A percentile compares a stretch with the other conserved stretches of the same genome.
Conservation (phyloP, 1,140 invertebrate species). For the Leptonema lineaticorne region DNA sequence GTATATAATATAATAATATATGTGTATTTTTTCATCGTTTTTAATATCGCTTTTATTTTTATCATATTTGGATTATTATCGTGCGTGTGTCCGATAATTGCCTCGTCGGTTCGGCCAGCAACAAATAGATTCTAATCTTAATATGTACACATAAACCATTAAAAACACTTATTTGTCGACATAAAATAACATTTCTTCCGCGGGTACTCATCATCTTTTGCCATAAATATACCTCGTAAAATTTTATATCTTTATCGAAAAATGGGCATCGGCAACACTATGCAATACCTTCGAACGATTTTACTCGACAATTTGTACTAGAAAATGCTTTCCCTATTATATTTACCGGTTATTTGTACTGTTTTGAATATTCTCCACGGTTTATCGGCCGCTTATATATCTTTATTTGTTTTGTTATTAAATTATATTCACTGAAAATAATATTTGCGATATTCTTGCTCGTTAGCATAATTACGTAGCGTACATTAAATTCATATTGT, state of each 20-base stretch:
- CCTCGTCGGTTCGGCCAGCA: background rate
- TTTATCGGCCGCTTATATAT: no score
- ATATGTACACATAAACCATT: slow-evolving; percentile 18
- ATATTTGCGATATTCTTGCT: no score
- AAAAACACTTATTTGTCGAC: slow-evolving; percentile 19
- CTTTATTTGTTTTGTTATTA: no score
- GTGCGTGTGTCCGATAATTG: background rate
- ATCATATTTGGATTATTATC: slow-evolving; percentile 9
- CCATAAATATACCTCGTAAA: slow-evolving; percentile 15
- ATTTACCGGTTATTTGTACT: no score
- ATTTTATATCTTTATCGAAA: slow-evolving; percentile 20
- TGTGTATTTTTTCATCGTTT: slow-evolving; percentile 1
- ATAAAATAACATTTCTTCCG: slow-evolving; percentile 5
- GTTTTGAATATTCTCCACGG: no score
- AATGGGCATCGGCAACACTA: background rate
- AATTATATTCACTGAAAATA: no score
- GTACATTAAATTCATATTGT: no score
- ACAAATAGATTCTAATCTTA: slow-evolving; percentile 8
- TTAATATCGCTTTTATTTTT: slow-evolving; percentile 13
- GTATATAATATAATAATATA: slow-evolving; percentile 8
- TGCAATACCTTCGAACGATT: background rate
- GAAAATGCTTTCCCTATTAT: no score
- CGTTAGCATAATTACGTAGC: no score
- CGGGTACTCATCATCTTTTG: slow-evolving; percentile 14
- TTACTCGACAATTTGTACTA: background rate